Base-by-base conservation (phyloP, 2,888 invertebrate genomes). In the Sarcophaga variegata region DNA sequence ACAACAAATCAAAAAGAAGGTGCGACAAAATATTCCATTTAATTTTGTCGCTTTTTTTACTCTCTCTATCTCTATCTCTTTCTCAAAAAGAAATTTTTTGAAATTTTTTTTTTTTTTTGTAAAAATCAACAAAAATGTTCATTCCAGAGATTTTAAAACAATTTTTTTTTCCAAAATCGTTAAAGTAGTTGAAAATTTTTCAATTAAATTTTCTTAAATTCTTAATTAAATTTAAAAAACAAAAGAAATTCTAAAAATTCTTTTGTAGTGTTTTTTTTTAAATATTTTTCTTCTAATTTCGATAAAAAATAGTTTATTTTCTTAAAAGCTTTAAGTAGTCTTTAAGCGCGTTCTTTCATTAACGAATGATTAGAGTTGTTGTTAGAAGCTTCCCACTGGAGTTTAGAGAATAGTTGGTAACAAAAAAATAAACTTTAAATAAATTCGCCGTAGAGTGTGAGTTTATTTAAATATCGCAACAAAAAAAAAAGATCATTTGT, bases 1-100 rank as follows among this genome's bases (percentile, higher is more conserved):
- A 94, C 94, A 93, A 92, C 93, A 91, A 92, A 93, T 91, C 93
- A 92, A 91, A 93, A 93, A 94, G 94, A 94, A 94, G 93, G 93
- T 94, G 94, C 93, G 93, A 93, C 93, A 92, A 92, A 90, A 84
- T 79, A 75, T 87, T 87, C 66, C 76, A 84, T 82, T 87, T 87
- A 87, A 84, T 87, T 87, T 92, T 93, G 93, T 93, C 93, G 93
- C 93, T 92, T 87, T 86, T 77, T 85, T 81, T 67, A 75, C 79
- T 83, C 81, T 72, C 69, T 71, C 54, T 78, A n/a, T 70, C 59
- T 59, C 37, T 49, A 49, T 49, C 0, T 8, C 37, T 37, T 10
- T 37, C 37, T 37, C 54, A 54, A 54, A 54, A 54, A 3, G 12
- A 14, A 54, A 54, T 54, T 54, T 54, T 54, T 54, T 3, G 4